Evolutionary conservation across 2,888 invertebrate genomes (phyloP), one percentile per base, ranked within the genome.

Genomic region (Andrena minutula): DNA sequence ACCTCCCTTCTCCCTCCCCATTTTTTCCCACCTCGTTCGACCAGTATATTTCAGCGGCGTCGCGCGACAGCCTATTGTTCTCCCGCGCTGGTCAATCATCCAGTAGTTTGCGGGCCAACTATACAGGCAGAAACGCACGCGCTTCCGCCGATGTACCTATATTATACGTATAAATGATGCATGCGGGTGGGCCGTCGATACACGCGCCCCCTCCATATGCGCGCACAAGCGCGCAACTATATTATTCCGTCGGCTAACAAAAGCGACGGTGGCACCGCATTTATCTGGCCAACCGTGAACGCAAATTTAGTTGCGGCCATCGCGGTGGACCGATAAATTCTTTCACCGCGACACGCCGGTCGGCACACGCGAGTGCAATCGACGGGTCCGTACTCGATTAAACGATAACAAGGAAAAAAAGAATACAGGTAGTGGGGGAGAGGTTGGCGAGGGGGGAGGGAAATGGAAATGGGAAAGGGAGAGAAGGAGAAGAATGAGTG

Each of bases 251-350:
- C 65, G 84, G 70, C 75, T 58, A 82, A 89, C 89, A 89, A 89
- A 89, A 89, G 89, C 88, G 83, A 69, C 75, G 76, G 79, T 66
- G 77, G 73, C 72, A 81, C 83, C 81, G 89, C 89, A 89, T 89
- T 89, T 89, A 87, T 89, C 83, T 86, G 87, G 85, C 81, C 76
- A 70, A 87, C 84, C 87, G 85, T 87, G 82, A 89, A 84, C 81
- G 81, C 85, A 87, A 89, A 88, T 89, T 89, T 80, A 87, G 88
- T 87, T 85, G 89, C 79, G 88, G 88, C 78, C 77, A 73, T 88
- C 79, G 80, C 75, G 88, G 86, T 79, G 71, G 65, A 76, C 81
- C 89, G 83, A 89, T 88, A 89, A 85, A 80, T 88, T 88, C 86
- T 89, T 86, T 82, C 88, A 78, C 78, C 72, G 51, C 71, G 87